Conservation (phyloP, 2,797 vertebrate genomes). For the Dermochelys coriacea region DNA sequence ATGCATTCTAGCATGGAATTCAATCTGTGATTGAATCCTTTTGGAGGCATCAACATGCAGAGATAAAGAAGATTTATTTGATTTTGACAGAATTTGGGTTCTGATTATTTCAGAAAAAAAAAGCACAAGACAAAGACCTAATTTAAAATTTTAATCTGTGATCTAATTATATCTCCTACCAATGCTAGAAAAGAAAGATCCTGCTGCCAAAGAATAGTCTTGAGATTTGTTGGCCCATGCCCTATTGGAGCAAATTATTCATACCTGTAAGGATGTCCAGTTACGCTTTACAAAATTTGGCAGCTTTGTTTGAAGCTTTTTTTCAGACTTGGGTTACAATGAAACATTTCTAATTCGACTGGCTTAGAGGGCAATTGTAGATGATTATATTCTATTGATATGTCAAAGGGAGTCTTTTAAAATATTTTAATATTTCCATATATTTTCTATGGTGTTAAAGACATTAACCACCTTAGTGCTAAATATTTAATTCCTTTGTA, state of each 20-base stretch:
- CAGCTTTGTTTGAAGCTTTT: conserved; percentile 28
- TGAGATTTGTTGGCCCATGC: not conserved
- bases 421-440: not conserved
- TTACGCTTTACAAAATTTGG: conserved; percentile 49
- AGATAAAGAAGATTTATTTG: not conserved
- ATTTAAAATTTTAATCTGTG: conserved; percentile 14
- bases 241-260: conserved; percentile 33
- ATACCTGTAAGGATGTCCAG: conserved; percentile 12
- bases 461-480: not conserved
- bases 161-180: not conserved
- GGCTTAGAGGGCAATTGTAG: conserved; percentile 17
- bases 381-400: conserved; percentile 31
- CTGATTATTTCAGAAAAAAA: not conserved
- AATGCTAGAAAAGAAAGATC: conserved; percentile 12
- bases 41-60: not conserved
- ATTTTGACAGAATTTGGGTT: not conserved
- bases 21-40: not conserved
- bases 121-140: not conserved
- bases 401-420: not conserved
- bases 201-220: conserved; percentile 25
- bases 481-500: not conserved
- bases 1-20: not conserved
- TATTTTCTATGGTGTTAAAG: not conserved
- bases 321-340: conserved; percentile 35
- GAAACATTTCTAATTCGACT: conserved; percentile 51